phyloP scores from a whole-genome alignment of 2,888 invertebrate genomes.

The Meganola albula region DNA sequence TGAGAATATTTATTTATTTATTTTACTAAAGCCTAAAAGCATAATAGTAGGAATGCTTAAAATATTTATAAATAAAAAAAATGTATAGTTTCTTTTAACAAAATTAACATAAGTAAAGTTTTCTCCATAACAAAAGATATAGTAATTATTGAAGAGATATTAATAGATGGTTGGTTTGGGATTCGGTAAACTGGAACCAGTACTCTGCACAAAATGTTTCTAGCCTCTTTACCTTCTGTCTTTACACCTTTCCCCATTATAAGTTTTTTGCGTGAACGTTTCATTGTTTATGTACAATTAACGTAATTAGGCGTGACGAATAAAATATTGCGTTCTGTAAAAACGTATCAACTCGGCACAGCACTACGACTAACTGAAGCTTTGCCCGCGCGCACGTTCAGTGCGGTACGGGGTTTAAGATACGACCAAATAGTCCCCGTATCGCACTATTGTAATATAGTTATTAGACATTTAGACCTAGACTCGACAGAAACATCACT shows the following conservation, averaged over 20 bases:
- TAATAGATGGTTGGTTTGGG: conserved; percentile 2
- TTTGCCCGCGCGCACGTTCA: not conserved
- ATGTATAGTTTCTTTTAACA: not conserved
- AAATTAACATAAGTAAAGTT: no score
- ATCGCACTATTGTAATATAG: not conserved
- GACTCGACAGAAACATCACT: no score
- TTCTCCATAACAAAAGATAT: no score
- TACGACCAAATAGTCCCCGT: not conserved
- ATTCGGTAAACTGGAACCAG: conserved; percentile 1
- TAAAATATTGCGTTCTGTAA: conserved; percentile 2
- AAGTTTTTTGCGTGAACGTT: conserved; percentile 3
- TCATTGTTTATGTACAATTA: not conserved
- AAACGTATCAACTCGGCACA: not conserved
- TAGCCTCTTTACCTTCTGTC: conserved; percentile 4
- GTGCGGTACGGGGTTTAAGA: not conserved
- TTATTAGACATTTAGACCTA: no score
- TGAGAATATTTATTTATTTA: no score
- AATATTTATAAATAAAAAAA: not conserved
- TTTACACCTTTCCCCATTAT: conserved; percentile 2
- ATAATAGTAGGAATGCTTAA: not conserved
- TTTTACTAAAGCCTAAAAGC: not conserved
- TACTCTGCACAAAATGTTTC: conserved; percentile 3
- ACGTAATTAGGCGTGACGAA: not conserved
- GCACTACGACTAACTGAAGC: not conserved
- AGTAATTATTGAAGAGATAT: no score